These are phyloP conservation scores for Operophtera brumata DNA, from an alignment of 2,888 invertebrate genomes.

Conservation along the genomic window DNA sequence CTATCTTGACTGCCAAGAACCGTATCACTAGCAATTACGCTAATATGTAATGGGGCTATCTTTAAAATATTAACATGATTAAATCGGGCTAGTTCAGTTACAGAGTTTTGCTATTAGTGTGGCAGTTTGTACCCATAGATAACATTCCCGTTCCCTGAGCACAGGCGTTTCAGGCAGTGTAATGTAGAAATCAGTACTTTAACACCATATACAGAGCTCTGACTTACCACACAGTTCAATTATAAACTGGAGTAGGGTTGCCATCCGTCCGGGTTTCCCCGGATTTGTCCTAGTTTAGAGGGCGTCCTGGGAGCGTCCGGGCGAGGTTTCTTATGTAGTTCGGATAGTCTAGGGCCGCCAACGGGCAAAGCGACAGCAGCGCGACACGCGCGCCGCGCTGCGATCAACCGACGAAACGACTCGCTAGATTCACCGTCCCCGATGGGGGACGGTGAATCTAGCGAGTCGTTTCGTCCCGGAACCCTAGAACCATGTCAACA, in stretches of 20 bases:
- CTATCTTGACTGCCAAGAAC: conserved; percentile 9
- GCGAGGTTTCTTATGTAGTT: too few relatives aligned
- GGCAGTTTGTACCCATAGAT: conserved; percentile 63
- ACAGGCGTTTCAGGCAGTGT: conserved; percentile 8
- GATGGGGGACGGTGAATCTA: too few relatives aligned
- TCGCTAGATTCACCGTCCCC: too few relatives aligned
- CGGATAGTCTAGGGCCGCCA: too few relatives aligned
- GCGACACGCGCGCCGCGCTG: too few relatives aligned
- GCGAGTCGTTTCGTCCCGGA: too few relatives aligned
- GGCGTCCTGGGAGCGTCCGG: too few relatives aligned
- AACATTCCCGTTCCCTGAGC: conserved; percentile 55
- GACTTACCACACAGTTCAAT: not conserved
- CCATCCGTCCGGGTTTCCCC: too few relatives aligned
- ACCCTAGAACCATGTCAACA: too few relatives aligned
- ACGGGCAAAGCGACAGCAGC: too few relatives aligned
- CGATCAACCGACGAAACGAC: too few relatives aligned
- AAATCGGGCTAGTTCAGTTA: conserved; percentile 50
- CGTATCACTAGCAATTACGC: conserved; percentile 24
- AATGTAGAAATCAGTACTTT: conserved; percentile 27
- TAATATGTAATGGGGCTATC: conserved; percentile 28
- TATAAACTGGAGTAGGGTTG: not conserved
- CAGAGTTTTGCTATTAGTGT: conserved; percentile 67
- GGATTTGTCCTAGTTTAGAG: too few relatives aligned
- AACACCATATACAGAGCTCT: not conserved
- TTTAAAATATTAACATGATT: conserved; percentile 53